Evolutionary conservation across 2,888 invertebrate species (phyloP).

Genomic region (Microplitis deprimator): DNA sequence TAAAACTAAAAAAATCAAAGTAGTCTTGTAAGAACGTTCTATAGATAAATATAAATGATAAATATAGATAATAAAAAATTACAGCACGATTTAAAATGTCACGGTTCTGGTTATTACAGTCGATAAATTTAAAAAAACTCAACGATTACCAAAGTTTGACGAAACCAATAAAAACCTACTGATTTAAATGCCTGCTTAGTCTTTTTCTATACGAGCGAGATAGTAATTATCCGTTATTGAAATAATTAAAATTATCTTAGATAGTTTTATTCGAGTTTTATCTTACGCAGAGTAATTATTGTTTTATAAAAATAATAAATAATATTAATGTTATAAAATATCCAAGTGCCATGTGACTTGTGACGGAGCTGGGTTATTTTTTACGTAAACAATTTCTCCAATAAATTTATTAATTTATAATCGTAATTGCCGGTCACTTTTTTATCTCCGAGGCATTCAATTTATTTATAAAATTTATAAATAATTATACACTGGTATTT

Average conservation of each 20-base stretch:
- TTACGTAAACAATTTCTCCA: background rate
- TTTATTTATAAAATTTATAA: conserved; percentile 1
- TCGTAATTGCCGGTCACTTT: conserved; percentile 28
- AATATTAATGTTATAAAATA: background rate
- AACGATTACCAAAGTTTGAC: conserved; percentile 44
- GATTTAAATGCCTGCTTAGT: conserved; percentile 3
- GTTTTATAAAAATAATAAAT: conserved; percentile 8
- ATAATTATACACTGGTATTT: background rate
- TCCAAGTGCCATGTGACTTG: conserved; percentile 30
- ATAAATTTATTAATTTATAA: conserved; percentile 13
- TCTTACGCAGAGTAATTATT: background rate
- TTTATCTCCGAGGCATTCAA: conserved; percentile 17
- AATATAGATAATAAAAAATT: background rate
- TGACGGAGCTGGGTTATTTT: conserved; percentile 21
- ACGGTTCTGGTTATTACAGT: conserved; percentile 25
- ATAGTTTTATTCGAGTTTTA: background rate
- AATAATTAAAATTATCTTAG: background rate
- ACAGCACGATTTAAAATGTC: background rate
- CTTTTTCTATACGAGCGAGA: background rate
- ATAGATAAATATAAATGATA: background rate
- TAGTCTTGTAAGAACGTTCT: background rate
- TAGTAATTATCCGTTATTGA: background rate
- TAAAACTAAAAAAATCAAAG: background rate
- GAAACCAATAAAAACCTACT: conserved; percentile 30
- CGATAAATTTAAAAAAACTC: background rate